Conservation (phyloP, 2,113 vertebrate genomes). For the Podiceps cristatus region DNA sequence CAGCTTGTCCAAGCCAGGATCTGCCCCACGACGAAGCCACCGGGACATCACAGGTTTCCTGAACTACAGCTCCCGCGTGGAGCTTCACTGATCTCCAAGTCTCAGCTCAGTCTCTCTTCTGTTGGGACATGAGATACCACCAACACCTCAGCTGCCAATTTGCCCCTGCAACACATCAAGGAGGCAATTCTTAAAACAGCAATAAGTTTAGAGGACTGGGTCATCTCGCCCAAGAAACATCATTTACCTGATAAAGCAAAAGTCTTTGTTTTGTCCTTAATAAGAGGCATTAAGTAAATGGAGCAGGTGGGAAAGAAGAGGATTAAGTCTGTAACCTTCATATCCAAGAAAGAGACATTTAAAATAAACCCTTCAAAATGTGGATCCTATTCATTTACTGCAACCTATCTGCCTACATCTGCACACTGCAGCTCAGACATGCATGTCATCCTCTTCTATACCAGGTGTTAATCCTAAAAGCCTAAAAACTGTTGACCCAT, state of each 20-base stretch:
- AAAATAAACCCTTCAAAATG: neutral
- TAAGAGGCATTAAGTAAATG: neutral
- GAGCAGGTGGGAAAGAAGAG: neutral
- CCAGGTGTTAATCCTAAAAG: constrained; percentile 39
- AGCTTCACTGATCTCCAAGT: neutral
- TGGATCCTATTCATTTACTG: neutral
- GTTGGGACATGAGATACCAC: neutral
- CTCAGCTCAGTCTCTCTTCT: too few relatives aligned
- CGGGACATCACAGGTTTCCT: neutral
- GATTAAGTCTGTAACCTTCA: neutral
- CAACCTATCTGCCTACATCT: neutral
- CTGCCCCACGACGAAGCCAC: neutral
- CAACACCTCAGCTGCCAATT: neutral
- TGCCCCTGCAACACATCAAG: neutral
- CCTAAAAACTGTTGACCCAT: constrained; percentile 23
- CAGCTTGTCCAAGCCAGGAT: neutral
- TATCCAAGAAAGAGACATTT: neutral
- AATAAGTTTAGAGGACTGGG: neutral
- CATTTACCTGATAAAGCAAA: neutral
- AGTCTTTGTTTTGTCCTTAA: neutral
- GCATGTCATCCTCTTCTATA: neutral
- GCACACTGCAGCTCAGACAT: neutral
- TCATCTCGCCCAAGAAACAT: neutral
- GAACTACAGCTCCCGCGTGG: neutral
- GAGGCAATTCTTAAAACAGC: neutral